Conservation (phyloP, 2,113 vertebrate genomes). For the Hyperoodon ampullatus region DNA sequence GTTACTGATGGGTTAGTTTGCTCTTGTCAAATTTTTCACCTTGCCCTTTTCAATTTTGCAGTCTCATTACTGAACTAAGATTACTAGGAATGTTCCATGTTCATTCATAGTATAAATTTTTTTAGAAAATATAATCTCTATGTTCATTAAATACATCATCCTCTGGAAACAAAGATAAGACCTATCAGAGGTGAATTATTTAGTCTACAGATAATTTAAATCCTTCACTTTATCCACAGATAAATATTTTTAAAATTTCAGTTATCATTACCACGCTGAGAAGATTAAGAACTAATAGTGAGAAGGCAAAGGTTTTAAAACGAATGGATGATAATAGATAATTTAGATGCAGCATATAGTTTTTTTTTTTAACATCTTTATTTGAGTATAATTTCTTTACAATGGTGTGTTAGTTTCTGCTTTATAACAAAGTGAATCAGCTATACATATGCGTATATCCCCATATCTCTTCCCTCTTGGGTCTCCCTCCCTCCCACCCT, state of each 20-base stretch:
- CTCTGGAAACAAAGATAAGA: neutral
- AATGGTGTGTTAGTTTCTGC: too few relatives aligned
- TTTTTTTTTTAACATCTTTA: too few relatives aligned
- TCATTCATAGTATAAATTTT: neutral
- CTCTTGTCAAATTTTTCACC: neutral
- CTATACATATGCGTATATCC: too few relatives aligned
- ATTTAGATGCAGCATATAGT: neutral
- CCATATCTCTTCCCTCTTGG: too few relatives aligned
- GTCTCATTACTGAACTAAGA: neutral
- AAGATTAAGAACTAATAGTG: neutral
- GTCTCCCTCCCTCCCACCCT: too few relatives aligned
- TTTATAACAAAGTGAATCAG: too few relatives aligned
- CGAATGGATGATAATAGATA: neutral
- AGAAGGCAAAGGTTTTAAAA: conserved; percentile 1
- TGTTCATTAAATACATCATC: neutral
- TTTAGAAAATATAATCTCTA: neutral
- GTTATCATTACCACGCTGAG: neutral
- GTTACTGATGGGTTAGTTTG: neutral
- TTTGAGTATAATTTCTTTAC: too few relatives aligned
- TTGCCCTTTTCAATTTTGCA: neutral
- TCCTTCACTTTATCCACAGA: neutral
- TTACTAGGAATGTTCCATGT: neutral
- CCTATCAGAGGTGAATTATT: neutral
- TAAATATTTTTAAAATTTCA: neutral
- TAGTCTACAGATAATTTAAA: conserved; percentile 7